A percentile compares a stretch with the other conserved stretches of the same genome.
Evolutionary conservation across 2,797 vertebrate genomes (phyloP).

Genomic region (Pelobates cultripes): DNA sequence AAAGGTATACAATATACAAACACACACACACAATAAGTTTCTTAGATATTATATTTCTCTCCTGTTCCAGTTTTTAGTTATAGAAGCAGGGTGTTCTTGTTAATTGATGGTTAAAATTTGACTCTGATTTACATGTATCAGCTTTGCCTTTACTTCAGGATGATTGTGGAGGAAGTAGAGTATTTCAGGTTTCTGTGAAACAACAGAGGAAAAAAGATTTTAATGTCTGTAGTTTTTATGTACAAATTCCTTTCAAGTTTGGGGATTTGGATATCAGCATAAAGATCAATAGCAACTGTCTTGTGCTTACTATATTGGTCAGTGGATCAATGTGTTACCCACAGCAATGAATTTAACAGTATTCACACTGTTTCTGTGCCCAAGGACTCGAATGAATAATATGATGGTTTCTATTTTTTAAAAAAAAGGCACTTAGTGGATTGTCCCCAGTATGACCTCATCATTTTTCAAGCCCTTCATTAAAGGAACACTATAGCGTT

Average conservation of each 20-base stretch:
- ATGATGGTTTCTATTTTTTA: neutral
- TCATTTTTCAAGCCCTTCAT: neutral
- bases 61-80: too few relatives aligned
- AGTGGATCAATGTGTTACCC: slow-evolving; percentile 46
- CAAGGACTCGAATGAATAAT: slow-evolving; percentile 25
- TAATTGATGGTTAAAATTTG: too few relatives aligned
- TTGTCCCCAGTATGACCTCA: slow-evolving; percentile 18
- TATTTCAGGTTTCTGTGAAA: slow-evolving; percentile 17
- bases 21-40: too few relatives aligned
- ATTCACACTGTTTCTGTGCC: slow-evolving; percentile 30
- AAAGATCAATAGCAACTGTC: slow-evolving; percentile 35
- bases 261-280: slow-evolving; percentile 43
- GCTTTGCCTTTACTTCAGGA: slow-evolving; percentile 18
- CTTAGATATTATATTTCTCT: too few relatives aligned
- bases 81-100: too few relatives aligned
- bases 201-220: slow-evolving; percentile 12
- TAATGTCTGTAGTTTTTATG: slow-evolving; percentile 31
- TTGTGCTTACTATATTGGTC: slow-evolving; percentile 43
- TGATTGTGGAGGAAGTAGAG: slow-evolving; percentile 13
- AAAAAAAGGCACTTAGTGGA: neutral
- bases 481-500: too few relatives aligned
- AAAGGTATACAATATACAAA: too few relatives aligned
- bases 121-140: neutral
- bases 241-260: slow-evolving; percentile 42
- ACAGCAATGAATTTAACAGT: slow-evolving; percentile 33